Evolutionary conservation across 2,113 vertebrate genomes (phyloP).

Genomic region (Platycercus adscitus): DNA sequence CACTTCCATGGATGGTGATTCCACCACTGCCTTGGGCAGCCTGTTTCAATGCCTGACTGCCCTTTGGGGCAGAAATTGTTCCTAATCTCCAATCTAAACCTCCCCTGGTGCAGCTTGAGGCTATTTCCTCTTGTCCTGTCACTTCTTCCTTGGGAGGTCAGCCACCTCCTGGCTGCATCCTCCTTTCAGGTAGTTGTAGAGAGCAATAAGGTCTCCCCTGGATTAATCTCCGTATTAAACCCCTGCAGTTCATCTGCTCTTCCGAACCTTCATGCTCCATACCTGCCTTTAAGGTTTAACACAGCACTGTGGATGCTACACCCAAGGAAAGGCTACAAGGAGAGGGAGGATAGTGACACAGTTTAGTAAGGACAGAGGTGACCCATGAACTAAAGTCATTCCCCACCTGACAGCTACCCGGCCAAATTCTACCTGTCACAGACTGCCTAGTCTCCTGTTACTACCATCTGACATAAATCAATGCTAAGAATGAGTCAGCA

Average conservation of each 20-base stretch:
- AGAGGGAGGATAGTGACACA: neutral
- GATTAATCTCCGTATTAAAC: neutral
- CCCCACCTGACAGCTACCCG: neutral
- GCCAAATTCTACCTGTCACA: neutral
- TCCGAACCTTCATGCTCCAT: rapidly evolving
- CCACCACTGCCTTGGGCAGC: neutral
- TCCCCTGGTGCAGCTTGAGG: neutral
- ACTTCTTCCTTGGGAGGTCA: neutral
- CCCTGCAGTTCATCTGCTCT: neutral
- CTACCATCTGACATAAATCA: neutral
- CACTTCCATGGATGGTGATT: neutral
- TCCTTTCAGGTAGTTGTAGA: neutral
- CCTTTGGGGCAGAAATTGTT: neutral
- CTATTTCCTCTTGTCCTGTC: neutral
- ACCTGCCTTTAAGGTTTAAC: neutral
- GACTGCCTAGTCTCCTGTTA: neutral
- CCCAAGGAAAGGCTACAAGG: neutral
- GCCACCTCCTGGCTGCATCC: neutral
- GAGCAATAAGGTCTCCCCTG: neutral
- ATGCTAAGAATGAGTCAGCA: neutral
- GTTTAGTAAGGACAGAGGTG: neutral
- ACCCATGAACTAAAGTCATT: neutral
- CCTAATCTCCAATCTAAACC: neutral
- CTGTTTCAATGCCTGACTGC: neutral
- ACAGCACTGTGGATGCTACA: rapidly evolving